Base-by-base conservation (phyloP, 2,888 invertebrate genomes). In the Nasonia oneida region DNA sequence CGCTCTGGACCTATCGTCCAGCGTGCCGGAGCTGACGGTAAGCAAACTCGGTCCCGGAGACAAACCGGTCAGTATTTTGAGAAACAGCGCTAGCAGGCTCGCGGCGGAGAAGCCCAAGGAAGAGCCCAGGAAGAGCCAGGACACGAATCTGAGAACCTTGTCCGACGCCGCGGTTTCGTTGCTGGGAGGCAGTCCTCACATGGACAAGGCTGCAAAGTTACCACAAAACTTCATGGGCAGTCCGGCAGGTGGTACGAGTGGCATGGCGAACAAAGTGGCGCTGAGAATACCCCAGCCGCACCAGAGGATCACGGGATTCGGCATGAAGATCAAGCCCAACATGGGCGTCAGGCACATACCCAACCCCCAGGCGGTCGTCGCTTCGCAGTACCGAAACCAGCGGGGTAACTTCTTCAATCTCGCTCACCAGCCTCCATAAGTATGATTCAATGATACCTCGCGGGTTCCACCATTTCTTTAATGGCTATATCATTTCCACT, bases 301-400 rank as follows among this genome's bases (percentile, higher is more conserved):
- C 82, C 91, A 92, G n/a, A 88, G 92, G 81, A 89, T 92, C 76
- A 89, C 91, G 10, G 90, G 91, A 15, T 92, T 92, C 80, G 91
- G 91, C 5, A 90, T 92, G 89, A 92, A 92, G 85, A 92, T 92
- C 88, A 92, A 91, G 73, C 94, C 93, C 8, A 94, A 93, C 87
- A 91, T 93, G 83, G 91, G 92, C n/a, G 92, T 94, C 42, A 90
- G 94, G 57, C 93, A 94, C 84, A 94, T 94, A 89, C 94, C 94
- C 3, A 94, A 94, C 88, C 94, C 94, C 0, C 93, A 93, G 70
- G 93, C 93, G 0, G 90, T 94, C 67, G 92, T 93, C 42, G 93
- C 92, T 83, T 92, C 93, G 12, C 93, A 93, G 83, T 92, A 91
- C 80, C 90, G 91, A 42, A 91, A 92, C 87, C 92, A 92, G 86